Conservation (phyloP, 2,113 vertebrate species). For the Pavo muticus region DNA sequence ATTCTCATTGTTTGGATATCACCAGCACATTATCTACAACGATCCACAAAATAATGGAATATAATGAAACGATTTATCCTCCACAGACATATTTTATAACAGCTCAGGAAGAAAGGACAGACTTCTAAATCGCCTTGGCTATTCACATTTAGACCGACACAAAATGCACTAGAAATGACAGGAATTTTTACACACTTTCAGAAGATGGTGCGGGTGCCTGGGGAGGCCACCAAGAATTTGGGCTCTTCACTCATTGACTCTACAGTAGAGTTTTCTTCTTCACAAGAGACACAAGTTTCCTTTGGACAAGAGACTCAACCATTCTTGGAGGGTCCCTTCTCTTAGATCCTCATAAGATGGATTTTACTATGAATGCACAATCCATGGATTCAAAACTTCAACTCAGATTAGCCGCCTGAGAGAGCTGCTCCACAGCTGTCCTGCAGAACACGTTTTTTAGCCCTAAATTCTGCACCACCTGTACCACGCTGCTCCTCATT, state of each 20-base stretch:
- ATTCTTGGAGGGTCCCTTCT: neutral
- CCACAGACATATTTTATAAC: constrained; percentile 27
- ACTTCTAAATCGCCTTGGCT: constrained; percentile 34
- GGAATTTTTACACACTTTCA: neutral
- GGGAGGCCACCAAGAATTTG: accelerated
- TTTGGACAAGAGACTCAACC: neutral
- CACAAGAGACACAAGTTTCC: accelerated
- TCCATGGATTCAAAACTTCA: neutral
- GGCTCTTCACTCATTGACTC: neutral
- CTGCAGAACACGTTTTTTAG: accelerated
- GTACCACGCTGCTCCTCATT: neutral
- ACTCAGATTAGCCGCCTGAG: accelerated
- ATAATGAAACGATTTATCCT: constrained; percentile 47
- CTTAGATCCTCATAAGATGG: neutral
- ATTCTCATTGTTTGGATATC: constrained; percentile 60
- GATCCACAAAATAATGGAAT: constrained; percentile 54
- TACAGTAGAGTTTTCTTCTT: neutral
- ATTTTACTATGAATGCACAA: neutral
- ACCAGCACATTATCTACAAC: constrained; percentile 24
- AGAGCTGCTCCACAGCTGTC: neutral
- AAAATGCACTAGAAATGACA: constrained; percentile 4
- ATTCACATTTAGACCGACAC: constrained; percentile 41
- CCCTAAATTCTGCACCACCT: neutral
- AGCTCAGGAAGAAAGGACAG: constrained; percentile 13
- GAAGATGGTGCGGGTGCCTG: neutral